phyloP scores from a whole-genome alignment of 1,140 invertebrate genomes.

The Drosophila paulistorum region DNA sequence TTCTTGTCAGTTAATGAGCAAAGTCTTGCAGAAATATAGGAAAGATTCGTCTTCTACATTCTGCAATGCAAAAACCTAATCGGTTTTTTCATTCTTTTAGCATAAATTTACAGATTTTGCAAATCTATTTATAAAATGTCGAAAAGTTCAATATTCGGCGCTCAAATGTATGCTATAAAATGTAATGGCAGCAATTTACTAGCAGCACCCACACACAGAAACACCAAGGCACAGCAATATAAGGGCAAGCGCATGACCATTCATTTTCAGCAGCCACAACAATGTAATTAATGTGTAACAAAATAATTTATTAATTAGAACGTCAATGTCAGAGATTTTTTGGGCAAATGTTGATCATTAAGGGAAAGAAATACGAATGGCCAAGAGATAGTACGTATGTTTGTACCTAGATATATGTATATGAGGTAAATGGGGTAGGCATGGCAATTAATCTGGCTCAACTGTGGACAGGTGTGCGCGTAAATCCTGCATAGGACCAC shows the following conservation, averaged over 20 bases:
- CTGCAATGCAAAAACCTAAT: too few species aligned
- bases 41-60: too few species aligned
- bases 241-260: conserved; percentile 39
- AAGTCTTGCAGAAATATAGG: too few species aligned
- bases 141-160: not conserved
- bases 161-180: conserved; percentile 27
- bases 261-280: conserved; percentile 33
- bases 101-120: too few species aligned
- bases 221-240: not conserved
- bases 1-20: too few species aligned
- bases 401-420: too few species aligned
- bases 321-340: conserved; percentile 62
- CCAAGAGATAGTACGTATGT: not conserved
- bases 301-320: conserved; percentile 78
- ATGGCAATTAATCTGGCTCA: conserved; percentile 71
- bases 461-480: conserved; percentile 52
- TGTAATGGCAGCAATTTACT: not conserved
- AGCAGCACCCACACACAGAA: not conserved
- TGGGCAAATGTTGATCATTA: conserved; percentile 47
- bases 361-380: conserved; percentile 33
- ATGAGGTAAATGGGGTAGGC: conserved; percentile 18
- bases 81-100: too few species aligned
- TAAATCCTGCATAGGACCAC: conserved; percentile 50
- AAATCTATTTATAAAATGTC: not conserved
- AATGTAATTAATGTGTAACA: conserved; percentile 74